Conservation (phyloP, 2,888 invertebrate genomes). For the Frankliniella fusca region DNA sequence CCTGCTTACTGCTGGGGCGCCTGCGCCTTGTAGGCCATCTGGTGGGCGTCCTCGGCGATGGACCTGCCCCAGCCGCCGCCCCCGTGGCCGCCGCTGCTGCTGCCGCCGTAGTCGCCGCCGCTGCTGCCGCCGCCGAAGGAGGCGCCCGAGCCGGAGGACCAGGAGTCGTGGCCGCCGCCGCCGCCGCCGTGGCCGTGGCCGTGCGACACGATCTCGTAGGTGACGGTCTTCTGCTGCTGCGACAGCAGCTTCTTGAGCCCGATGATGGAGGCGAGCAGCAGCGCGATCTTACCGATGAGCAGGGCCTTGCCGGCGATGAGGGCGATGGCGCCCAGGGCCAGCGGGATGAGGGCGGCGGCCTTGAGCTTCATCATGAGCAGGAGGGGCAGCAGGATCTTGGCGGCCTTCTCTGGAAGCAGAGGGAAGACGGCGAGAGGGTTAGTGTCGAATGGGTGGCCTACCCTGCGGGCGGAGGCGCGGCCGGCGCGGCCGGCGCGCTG, state of each 20-base stretch:
- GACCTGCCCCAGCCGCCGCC: slow-evolving; percentile 71
- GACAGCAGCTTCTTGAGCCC: slow-evolving; percentile 77
- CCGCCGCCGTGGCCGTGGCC: slow-evolving; percentile 71
- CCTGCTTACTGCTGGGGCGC: slow-evolving; percentile 40
- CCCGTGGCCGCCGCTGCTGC: slow-evolving; percentile 49
- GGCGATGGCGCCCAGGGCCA: slow-evolving; percentile 76
- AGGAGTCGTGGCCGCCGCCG: slow-evolving; percentile 63
- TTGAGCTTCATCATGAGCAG: slow-evolving; percentile 72
- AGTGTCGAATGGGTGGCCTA: background rate
- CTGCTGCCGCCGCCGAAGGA: slow-evolving; percentile 56
- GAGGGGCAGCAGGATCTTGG: slow-evolving; percentile 72
- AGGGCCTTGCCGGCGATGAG: slow-evolving; percentile 81
- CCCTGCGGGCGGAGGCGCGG: background rate
- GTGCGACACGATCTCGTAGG: slow-evolving; percentile 81
- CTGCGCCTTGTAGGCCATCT: slow-evolving; percentile 74
- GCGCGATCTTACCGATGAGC: slow-evolving; percentile 76
- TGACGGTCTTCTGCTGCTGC: slow-evolving; percentile 74
- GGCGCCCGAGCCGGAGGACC: slow-evolving; percentile 51
- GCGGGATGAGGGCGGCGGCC: slow-evolving; percentile 70
- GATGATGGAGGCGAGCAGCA: slow-evolving; percentile 77
- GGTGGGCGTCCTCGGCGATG: slow-evolving; percentile 60
- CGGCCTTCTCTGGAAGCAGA: slow-evolving; percentile 57
- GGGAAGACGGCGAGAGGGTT: slow-evolving; percentile 24
- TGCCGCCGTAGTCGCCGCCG: slow-evolving; percentile 53
- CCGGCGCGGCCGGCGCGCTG: background rate